Conservation (phyloP, 2,888 invertebrate genomes). For the Callyntrura sp. region DNA sequence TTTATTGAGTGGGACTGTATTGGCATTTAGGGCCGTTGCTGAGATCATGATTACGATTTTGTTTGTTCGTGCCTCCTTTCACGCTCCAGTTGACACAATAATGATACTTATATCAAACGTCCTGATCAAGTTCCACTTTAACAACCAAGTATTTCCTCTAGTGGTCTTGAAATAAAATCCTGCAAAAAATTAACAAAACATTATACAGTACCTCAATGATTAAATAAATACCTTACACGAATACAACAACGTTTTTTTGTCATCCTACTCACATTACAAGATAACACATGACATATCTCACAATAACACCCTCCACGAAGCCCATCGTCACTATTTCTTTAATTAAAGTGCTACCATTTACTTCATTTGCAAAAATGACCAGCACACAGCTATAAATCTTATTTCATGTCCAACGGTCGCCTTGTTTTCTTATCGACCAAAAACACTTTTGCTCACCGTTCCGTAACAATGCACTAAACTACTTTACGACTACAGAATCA, state of each 20-base stretch:
- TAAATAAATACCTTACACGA: no score
- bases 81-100: background rate
- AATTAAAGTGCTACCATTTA: no score
- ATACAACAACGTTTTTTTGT: no score
- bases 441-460: conserved; percentile 70
- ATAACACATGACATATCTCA: no score
- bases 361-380: no score
- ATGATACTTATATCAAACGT: background rate
- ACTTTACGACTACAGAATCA: background rate
- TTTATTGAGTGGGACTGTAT: conserved; percentile 77
- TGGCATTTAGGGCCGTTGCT: conserved; percentile 81
- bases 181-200: conserved; percentile 34
- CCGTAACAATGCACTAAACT: conserved; percentile 35
- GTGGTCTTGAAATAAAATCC: background rate
- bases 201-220: conserved; percentile 1
- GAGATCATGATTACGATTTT: conserved; percentile 82
- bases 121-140: background rate
- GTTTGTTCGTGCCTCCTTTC: conserved; percentile 5
- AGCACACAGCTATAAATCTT: background rate
- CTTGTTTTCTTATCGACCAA: background rate
- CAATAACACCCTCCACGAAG: no score
- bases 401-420: conserved; percentile 42
- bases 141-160: background rate
- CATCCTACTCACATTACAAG: no score
- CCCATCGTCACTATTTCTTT: no score